Conservation (phyloP, 2,113 vertebrate genomes). For the Microcebus griseorufus region DNA sequence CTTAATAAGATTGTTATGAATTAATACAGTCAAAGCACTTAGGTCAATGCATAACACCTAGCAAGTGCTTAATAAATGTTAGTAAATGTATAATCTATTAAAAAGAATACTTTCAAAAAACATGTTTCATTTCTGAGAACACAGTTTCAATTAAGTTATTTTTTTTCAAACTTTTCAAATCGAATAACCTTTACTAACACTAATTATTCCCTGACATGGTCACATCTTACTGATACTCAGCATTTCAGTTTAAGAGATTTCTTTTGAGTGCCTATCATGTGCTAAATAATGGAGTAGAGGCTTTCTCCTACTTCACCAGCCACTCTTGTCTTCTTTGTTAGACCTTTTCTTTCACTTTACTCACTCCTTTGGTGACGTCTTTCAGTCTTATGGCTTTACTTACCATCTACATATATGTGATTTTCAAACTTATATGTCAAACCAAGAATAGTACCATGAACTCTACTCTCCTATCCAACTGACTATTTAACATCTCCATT, state of each 20-base stretch:
- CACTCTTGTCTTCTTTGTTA: not conserved
- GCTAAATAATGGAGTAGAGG: not conserved
- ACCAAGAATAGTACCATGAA: not conserved
- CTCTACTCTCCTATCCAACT: not conserved
- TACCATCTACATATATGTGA: not conserved
- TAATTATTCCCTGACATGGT: not conserved
- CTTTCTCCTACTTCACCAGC: not conserved
- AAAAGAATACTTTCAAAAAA: slow-evolving; percentile 3
- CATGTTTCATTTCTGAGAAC: not conserved
- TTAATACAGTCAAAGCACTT: not conserved
- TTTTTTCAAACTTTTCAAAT: not conserved
- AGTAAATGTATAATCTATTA: not conserved
- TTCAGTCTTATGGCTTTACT: not conserved
- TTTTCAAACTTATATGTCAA: not conserved
- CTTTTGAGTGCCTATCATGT: not conserved
- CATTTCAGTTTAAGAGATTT: not conserved
- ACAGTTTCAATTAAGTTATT: not conserved
- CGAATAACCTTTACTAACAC: not conserved
- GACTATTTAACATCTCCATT: not conserved
- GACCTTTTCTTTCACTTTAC: not conserved
- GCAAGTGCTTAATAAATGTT: not conserved
- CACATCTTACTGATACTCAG: not conserved
- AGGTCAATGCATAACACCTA: not conserved
- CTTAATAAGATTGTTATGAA: not conserved
- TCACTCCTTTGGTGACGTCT: not conserved